These are phyloP conservation scores for Bombyx mandarina DNA, from an alignment of 1,140 invertebrate species.

Conservation along the genomic window DNA sequence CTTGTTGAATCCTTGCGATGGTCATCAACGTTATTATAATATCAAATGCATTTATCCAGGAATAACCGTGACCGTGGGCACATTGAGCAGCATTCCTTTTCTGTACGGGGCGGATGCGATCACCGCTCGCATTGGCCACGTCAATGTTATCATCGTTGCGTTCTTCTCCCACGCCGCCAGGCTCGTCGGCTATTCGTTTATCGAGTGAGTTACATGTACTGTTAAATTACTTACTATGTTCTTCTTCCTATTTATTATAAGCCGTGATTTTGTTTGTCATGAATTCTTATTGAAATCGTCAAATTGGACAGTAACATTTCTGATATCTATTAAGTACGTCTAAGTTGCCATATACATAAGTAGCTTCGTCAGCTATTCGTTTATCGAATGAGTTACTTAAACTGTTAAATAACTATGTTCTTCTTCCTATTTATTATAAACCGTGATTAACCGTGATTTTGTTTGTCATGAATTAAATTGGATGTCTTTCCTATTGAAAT, in stretches of 20 bases:
- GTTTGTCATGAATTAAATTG: not conserved
- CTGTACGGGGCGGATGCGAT: conserved; percentile 85
- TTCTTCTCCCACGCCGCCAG: conserved; percentile 85
- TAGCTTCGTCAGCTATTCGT: conserved; percentile 86
- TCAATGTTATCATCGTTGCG: conserved; percentile 85
- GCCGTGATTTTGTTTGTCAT: conserved; percentile 1
- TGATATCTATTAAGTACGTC: too few relatives aligned
- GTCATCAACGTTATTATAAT: conserved; percentile 18
- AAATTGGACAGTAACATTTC: too few relatives aligned
- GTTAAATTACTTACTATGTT: not conserved
- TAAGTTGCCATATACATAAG: too few relatives aligned
- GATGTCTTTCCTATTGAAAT: too few relatives aligned
- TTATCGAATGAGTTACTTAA: conserved; percentile 78
- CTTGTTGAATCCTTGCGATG: conserved; percentile 10
- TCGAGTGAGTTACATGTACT: conserved; percentile 75
- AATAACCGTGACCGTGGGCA: conserved; percentile 86
- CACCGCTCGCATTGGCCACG: conserved; percentile 84
- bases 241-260: conserved; percentile 1
- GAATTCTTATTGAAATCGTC: not conserved
- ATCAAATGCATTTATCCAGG: conserved; percentile 61
- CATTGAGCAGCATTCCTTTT: conserved; percentile 85
- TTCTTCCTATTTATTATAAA: conserved; percentile 1
- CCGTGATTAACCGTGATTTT: conserved; percentile 8
- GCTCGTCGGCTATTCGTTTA: conserved; percentile 86
- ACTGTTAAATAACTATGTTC: not conserved